A percentile compares a stretch with the other conserved stretches of the same genome.
Conservation (phyloP, 2,113 vertebrate species). For the Agelaius tricolor region DNA sequence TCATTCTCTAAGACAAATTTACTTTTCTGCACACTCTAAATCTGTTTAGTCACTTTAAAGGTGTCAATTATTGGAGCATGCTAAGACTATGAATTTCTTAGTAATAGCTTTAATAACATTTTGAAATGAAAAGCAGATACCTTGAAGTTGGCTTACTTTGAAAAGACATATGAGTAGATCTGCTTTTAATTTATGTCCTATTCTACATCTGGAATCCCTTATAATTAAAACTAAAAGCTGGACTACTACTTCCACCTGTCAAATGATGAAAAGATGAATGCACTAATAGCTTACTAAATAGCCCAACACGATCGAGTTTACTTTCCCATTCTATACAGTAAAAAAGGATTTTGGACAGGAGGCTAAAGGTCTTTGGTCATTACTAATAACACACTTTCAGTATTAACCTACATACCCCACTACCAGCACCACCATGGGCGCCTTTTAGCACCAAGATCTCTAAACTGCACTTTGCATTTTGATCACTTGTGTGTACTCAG, state of each 20-base stretch:
- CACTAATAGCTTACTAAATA: slow-evolving; percentile 96
- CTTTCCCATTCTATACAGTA: slow-evolving; percentile 73
- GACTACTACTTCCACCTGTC: slow-evolving; percentile 99
- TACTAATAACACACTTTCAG: slow-evolving; percentile 75
- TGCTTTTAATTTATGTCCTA: slow-evolving; percentile 96
- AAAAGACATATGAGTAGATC: slow-evolving; percentile 96
- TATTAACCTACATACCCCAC: slow-evolving; percentile 71
- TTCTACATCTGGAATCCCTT: slow-evolving; percentile 99
- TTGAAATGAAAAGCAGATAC: slow-evolving; percentile 99
- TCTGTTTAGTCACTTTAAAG: slow-evolving; percentile 98
- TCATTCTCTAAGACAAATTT: slow-evolving; percentile 97
- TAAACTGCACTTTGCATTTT: background rate
- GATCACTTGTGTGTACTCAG: background rate
- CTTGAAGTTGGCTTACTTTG: slow-evolving; percentile 92
- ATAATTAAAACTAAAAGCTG: slow-evolving; percentile 99
- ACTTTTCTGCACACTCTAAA: slow-evolving; percentile 97
- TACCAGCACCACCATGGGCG: background rate
- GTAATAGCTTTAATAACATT: slow-evolving; percentile 99
- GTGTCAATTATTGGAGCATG: slow-evolving; percentile 98
- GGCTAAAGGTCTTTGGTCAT: slow-evolving; percentile 78
- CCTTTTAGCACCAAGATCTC: background rate
- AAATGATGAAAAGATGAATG: slow-evolving; percentile 98
- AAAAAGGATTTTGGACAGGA: slow-evolving; percentile 75
- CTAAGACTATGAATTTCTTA: slow-evolving; percentile 93
- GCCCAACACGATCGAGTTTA: slow-evolving; percentile 77